Base-by-base conservation (phyloP, 2,888 invertebrate species). In the Drosophila meridiana region DNA sequence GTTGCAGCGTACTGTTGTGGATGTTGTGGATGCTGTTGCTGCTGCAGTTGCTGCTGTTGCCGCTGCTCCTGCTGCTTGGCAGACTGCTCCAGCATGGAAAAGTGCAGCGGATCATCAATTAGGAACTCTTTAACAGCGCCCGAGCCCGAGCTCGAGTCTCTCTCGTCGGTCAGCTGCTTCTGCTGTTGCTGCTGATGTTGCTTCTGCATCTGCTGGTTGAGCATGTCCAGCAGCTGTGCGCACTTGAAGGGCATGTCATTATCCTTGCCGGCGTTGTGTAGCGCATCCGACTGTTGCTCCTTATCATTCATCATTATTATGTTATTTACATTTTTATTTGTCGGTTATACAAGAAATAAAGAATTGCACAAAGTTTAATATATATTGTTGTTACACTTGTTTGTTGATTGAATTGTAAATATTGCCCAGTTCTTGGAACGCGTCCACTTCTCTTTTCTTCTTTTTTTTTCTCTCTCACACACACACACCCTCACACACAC, bases 101-200 rank as follows among this genome's bases (percentile, higher is more conserved):
- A 86, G 56, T 72, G 81, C 36, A 86, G 32, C 4, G 80, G 80
- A 61, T 87, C 87, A 70, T 85, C 84, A 45, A 89, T 87, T 79
- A 87, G 89, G 84, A 89, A 87, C 89, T 89, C 80, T 78, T 87
- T 67, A 40, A 66, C 53, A 62, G 53, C 58, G 26, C 43, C 57
- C 28, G 20, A 20, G 26, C 43, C 57, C 28, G 20, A 20, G 20
- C 20, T 20, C 20, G 50, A n/a, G 14, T 64, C 73, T 45, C 47
- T 69, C 34, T 7, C 43, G n/a, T 72, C 83, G 14, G 52, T 58
- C 82, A 8, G 52, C 42, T 9, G 65, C 28, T 28, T 4, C 28
- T 47, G 53, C 36, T 48, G 52, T 57, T 65, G 72, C 20, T 68
- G 58, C 28, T 64, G 69, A 20, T 71, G 65, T 40, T 59, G 61